A percentile compares a stretch with the other conserved stretches of the same genome.
Evolutionary conservation across 2,113 vertebrate species (phyloP).

Genomic region (Paralichthys olivaceus): DNA sequence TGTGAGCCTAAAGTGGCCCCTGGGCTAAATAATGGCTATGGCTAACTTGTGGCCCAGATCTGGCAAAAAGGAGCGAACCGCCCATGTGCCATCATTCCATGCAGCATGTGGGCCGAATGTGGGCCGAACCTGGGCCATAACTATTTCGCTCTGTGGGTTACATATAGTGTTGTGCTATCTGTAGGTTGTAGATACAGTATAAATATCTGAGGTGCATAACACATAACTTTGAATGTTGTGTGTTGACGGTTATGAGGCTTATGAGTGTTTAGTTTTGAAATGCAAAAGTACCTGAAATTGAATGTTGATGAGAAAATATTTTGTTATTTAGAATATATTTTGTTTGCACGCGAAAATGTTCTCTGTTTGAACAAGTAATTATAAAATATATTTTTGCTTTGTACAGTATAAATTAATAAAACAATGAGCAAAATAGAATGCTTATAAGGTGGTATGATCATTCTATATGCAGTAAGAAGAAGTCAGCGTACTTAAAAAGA

Average conservation of each 20-base stretch:
- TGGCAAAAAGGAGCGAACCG: no score
- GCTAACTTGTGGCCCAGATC: no score
- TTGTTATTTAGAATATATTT: background rate
- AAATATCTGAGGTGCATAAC: constrained; percentile 11
- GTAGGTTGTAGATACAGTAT: background rate
- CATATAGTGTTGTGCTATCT: background rate
- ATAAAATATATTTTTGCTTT: background rate
- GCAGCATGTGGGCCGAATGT: no score
- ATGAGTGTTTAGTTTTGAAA: background rate
- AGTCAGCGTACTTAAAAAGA: no score
- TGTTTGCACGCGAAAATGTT: background rate
- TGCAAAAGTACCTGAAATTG: background rate
- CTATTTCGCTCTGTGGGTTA: no score
- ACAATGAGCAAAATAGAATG: background rate
- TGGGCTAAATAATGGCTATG: no score
- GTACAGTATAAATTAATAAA: background rate
- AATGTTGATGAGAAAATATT: background rate
- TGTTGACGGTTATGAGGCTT: background rate
- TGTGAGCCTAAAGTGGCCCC: no score
- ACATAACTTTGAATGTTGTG: constrained; percentile 11
- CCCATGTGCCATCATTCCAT: no score
- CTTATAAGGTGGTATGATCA: background rate
- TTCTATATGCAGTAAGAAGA: background rate
- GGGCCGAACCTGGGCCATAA: no score
- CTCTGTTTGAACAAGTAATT: background rate